Evolutionary conservation across 1,140 invertebrate genomes (phyloP), one percentile per base, ranked within the genome.

Genomic region (Druon quercuslanigerum): DNA sequence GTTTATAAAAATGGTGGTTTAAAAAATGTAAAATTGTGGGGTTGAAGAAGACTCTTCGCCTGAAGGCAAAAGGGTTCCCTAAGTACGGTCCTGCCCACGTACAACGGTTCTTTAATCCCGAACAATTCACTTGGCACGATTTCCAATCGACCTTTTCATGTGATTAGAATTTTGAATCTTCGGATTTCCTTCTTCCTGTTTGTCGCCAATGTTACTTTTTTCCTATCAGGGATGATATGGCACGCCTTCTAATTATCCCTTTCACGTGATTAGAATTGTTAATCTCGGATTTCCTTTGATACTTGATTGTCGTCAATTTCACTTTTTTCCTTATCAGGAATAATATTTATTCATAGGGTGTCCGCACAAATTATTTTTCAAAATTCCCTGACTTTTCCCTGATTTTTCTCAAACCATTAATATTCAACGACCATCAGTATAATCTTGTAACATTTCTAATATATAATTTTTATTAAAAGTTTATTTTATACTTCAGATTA

Each of bases 251-350:
- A 60, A 52, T 16, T 66, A 54, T 71, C 60, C 25, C 73, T 72
- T 33, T 54, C 33, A 70, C 83, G 80, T 83, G 83, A 80, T 84
- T 82, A 80, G 82, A 82, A 80, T 84, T 57, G 20, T 51, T 16
- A 66, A 66, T 33, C 40, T 46, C 60, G 60, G 60, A 66, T 66
- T 40, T 66, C 25, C 60, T 66, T 66, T 14, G n/a, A n/a, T 40
- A 40, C 60, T 20, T 66, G 60, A 46, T 46, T 46, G 54, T 84
- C 74, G 73, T 72, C 50, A 82, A 80, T 79, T 79, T 84, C 78
- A 83, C 80, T 83, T 82, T 60, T 56, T 60, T 60, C 33, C 33
- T 1, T 13, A 20, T 25, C 25, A 33, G 25, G 25, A 33, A 33
- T 33, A 4, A 33, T 33, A 33, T 33, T 33, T 33, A 3, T 33